Evolutionary conservation across 2,888 invertebrate species (phyloP), one percentile per base, ranked within the genome.

Genomic region (Lordiphosa fenestrarum): DNA sequence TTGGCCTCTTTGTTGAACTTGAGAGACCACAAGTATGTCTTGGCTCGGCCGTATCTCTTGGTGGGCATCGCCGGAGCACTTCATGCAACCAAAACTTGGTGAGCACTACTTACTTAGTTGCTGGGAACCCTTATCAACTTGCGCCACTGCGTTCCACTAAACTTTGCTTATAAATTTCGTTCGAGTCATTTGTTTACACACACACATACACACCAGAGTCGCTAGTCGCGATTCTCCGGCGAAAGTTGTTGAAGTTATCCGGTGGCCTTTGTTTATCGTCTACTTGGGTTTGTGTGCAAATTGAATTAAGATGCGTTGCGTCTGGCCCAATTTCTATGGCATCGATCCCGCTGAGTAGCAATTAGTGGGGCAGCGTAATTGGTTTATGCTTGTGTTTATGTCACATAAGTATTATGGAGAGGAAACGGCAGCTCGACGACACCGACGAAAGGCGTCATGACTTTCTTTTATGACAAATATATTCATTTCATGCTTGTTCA

Each of bases 141-240:
- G 57, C 51, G 61, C 68, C 63, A 70, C 66, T 70, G 76, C 73
- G 80, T 70, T 75, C 66, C 60, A 53, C 49, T 54, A 81, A 78
- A 44, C 84, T 78, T 78, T 72, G 81, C 82, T 78, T 78, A 84
- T 78, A 78, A 78, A 84, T 78, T 78, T 84, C 73, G 84, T 78
- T 78, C 81, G 73, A 84, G 77, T 74, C 77, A 78, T 78, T 78
- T 84, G 77, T 73, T 78, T 82, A 81, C 68, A 65, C 64, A 69
- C 62, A 21, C 50, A 57, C 10, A 39, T 38, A n/a, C 39, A 42
- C 23, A 38, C 50, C 30, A 70, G 51, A 62, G 51, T 53, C 39
- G 48, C 53, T 59, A 67, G 68, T 63, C 75, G 71, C 56, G 30
- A 42, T 25, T 64, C 51, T 51, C 55, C 55, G 49, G 74, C 71